These are phyloP conservation scores for Margarornis squamiger DNA, from an alignment of 2,797 vertebrate genomes.

Conservation along the genomic window DNA sequence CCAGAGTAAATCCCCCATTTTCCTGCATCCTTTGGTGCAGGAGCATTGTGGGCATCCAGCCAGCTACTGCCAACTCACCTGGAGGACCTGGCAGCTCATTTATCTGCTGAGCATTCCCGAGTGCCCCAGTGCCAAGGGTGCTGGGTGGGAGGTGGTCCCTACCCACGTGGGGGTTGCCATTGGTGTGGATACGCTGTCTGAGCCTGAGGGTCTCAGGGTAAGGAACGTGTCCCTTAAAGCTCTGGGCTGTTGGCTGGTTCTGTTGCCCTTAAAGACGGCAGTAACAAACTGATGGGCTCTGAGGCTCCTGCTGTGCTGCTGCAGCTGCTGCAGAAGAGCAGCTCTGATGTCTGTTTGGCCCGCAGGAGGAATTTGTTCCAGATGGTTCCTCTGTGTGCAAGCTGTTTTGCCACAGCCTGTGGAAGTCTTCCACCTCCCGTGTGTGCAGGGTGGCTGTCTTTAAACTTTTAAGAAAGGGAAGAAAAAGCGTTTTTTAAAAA, in stretches of 20 bases:
- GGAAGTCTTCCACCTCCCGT: not conserved
- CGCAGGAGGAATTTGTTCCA: not conserved
- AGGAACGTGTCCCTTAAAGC: not conserved
- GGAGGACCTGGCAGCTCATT: not conserved
- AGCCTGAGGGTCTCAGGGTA: accelerated
- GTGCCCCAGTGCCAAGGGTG: not conserved
- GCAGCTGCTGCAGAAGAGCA: accelerated
- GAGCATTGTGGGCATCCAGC: not conserved
- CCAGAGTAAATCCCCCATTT: not conserved
- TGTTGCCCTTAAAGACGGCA: not conserved
- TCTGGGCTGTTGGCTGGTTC: not conserved
- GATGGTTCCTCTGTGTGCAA: not conserved
- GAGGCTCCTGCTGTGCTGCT: not conserved
- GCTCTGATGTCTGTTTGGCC: not conserved
- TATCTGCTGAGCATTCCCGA: not conserved
- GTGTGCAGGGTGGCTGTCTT: not conserved
- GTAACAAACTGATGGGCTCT: not conserved
- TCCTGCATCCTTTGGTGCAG: not conserved
- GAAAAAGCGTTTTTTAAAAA: not conserved
- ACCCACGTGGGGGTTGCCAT: accelerated
- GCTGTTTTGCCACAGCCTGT: not conserved
- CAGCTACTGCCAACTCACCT: not conserved
- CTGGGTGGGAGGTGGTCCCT: not conserved
- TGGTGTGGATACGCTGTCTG: accelerated
- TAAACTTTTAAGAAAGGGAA: not conserved